These are phyloP conservation scores for Himalopsyche tibetana DNA, from an alignment of 2,888 invertebrate genomes.

Conservation along the genomic window DNA sequence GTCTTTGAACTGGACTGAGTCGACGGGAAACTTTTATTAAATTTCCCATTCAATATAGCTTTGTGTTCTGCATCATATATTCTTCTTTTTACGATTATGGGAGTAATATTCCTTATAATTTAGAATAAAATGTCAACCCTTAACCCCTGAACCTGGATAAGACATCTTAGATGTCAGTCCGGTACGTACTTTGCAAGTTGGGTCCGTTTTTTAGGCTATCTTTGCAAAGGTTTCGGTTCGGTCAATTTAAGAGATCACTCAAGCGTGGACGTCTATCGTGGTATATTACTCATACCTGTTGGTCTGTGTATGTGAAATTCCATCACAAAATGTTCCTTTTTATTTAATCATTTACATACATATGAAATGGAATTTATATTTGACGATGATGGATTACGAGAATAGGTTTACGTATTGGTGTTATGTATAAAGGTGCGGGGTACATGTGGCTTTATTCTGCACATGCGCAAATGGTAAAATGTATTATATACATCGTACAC, in stretches of 20 bases:
- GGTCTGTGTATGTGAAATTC: constrained; percentile 21
- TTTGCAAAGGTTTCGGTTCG: constrained; percentile 13
- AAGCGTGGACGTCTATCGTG: constrained; percentile 14
- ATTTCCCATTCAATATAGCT: too few relatives aligned
- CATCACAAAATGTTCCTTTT: constrained; percentile 16
- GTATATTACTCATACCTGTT: constrained; percentile 30
- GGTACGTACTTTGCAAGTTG: constrained; percentile 6
- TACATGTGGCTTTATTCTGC: too few relatives aligned
- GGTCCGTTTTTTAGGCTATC: constrained; percentile 17
- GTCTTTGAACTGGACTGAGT: too few relatives aligned
- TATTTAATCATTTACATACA: constrained; percentile 31
- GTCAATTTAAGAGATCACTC: constrained; percentile 24
- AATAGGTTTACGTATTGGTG: too few relatives aligned
- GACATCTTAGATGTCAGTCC: constrained; percentile 19
- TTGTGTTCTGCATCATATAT: constrained; percentile 6
- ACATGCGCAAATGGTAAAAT: too few relatives aligned
- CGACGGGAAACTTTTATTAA: too few relatives aligned
- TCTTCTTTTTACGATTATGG: constrained; percentile 32
- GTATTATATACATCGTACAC: too few relatives aligned
- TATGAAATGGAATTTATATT: neutral
- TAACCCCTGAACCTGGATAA: neutral
- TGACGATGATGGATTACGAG: constrained; percentile 15
- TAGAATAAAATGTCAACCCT: constrained; percentile 22
- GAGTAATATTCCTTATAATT: constrained; percentile 17
- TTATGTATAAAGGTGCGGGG: too few relatives aligned